Percentiles rank a stretch among this genome's conserved stretches.
phyloP scores from a whole-genome alignment of 2,888 invertebrate species.

The Parapristionchus giblindavisi region DNA sequence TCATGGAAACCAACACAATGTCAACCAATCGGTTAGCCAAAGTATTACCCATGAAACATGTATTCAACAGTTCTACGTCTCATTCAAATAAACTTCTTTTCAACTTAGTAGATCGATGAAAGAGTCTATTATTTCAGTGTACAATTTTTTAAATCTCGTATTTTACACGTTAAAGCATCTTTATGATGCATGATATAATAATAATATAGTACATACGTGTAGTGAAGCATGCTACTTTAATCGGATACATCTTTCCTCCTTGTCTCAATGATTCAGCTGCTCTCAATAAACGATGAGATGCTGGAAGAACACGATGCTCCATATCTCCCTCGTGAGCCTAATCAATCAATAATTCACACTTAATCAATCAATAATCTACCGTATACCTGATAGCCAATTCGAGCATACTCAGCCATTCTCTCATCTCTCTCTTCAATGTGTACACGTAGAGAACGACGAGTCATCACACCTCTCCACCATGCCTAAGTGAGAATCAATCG shows the following conservation, averaged over 20 bases:
- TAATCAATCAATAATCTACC: not conserved
- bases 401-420: conserved; percentile 14
- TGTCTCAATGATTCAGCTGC: not conserved
- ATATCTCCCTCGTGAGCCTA: too few species aligned
- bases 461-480: conserved; percentile 23
- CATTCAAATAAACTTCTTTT: too few species aligned
- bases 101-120: too few species aligned
- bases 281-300: not conserved
- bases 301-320: not conserved
- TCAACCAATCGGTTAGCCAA: too few species aligned
- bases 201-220: not conserved
- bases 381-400: not conserved
- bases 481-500: conserved; percentile 18
- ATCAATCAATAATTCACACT: not conserved
- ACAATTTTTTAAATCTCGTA: too few species aligned
- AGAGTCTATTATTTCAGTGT: too few species aligned
- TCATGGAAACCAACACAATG: too few species aligned
- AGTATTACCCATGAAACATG: too few species aligned
- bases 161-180: not conserved
- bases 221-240: conserved; percentile 31
- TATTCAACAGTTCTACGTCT: too few species aligned
- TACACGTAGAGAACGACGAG: not conserved
- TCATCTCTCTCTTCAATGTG: conserved; percentile 7
- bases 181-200: not conserved
- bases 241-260: not conserved